Evolutionary conservation across 53 echinoderm and acorn worm genomes (phyloP).

Genomic region (Stichopus horrens): DNA sequence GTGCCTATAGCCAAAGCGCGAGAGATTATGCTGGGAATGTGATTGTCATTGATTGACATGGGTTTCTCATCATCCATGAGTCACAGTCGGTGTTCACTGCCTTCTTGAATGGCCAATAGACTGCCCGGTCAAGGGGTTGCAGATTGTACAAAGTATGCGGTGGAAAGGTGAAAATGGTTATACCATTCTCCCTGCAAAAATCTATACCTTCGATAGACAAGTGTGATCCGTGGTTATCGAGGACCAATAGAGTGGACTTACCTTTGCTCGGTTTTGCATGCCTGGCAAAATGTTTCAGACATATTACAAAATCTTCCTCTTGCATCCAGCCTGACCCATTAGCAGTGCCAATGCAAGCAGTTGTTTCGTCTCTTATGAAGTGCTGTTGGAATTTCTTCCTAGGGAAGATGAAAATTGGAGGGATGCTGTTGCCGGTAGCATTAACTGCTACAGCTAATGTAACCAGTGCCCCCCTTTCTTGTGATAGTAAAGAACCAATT

Average conservation of each 20-base stretch:
- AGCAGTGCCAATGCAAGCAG: constrained; percentile 57
- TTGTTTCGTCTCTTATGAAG: constrained; percentile 47
- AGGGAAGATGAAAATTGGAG: no score
- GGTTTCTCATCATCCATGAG: constrained; percentile 5
- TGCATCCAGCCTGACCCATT: constrained; percentile 65
- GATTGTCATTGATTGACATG: constrained; percentile 6
- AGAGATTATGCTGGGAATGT: constrained; percentile 10
- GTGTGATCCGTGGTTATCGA: constrained; percentile 45
- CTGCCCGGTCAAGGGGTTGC: neutral
- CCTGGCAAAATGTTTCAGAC: constrained; percentile 60
- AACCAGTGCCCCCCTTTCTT: constrained; percentile 38
- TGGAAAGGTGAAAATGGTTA: neutral
- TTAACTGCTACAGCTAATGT: constrained; percentile 18
- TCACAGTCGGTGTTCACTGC: constrained; percentile 7
- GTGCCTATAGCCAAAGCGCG: neutral
- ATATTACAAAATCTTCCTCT: constrained; percentile 50
- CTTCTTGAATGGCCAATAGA: constrained; percentile 24
- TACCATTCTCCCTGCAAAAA: constrained; percentile 40
- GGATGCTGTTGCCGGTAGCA: constrained; percentile 42
- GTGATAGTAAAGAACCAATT: no score
- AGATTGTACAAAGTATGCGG: constrained; percentile 3
- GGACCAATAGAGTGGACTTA: constrained; percentile 20
- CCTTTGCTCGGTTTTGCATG: constrained; percentile 26
- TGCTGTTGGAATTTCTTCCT: constrained; percentile 47
- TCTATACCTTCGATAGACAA: constrained; percentile 14